These are phyloP conservation scores for Drosophila merina DNA, from an alignment of 2,888 invertebrate species.

Conservation along the genomic window DNA sequence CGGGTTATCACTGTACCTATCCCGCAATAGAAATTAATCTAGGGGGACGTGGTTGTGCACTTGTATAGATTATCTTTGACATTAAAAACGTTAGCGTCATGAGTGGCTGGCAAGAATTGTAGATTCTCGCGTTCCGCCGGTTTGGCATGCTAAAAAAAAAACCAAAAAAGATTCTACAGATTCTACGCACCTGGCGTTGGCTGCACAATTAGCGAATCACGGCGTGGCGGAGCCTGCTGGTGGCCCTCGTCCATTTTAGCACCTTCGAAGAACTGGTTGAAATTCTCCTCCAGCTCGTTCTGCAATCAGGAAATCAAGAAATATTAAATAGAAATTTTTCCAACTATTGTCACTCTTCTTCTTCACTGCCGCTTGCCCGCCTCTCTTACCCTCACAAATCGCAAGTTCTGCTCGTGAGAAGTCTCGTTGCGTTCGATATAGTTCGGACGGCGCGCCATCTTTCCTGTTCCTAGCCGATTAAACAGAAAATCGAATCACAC, in stretches of 20 bases:
- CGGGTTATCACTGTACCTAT: conserved; percentile 20
- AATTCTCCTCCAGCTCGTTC: conserved; percentile 85
- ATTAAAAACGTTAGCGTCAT: conserved; percentile 15
- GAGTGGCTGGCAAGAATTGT: conserved; percentile 12
- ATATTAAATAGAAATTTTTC: background rate
- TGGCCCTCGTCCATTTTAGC: conserved; percentile 16
- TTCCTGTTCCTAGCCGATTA: background rate
- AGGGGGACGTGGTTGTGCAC: conserved; percentile 24
- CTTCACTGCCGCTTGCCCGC: background rate
- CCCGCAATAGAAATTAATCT: conserved; percentile 35
- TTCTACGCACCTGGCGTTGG: conserved; percentile 87
- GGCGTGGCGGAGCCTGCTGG: conserved; percentile 61
- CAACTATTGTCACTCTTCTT: background rate
- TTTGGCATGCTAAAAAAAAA: background rate
- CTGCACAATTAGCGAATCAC: conserved; percentile 87
- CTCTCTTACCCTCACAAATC: conserved; percentile 83
- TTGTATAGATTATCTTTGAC: conserved; percentile 28
- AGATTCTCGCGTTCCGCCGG: conserved; percentile 6
- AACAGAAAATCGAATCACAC: too few species aligned
- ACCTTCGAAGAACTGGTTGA: conserved; percentile 85
- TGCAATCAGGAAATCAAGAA: conserved; percentile 10
- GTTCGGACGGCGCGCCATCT: conserved; percentile 78
- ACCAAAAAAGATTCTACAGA: background rate
- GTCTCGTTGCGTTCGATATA: conserved; percentile 87
- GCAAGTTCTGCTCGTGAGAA: conserved; percentile 86